A percentile compares a stretch with the other conserved stretches of the same genome.
Evolutionary conservation across 1,140 invertebrate genomes (phyloP).

Genomic region (Ladona fulva): DNA sequence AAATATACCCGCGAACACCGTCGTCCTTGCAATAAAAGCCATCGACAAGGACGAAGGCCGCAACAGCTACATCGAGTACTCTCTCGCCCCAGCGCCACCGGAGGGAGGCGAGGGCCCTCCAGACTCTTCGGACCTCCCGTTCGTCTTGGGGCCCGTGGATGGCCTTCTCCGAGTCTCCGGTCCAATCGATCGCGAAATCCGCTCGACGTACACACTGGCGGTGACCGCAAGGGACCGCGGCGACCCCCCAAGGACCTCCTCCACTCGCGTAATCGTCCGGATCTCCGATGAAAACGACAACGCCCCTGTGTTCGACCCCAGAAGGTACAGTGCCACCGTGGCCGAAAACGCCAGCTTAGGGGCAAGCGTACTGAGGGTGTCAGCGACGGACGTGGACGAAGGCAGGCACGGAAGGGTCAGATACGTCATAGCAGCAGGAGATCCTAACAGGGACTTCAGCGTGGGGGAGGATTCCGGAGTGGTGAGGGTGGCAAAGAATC

Average conservation of each 20-base stretch:
- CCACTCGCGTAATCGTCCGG: constrained; percentile 57
- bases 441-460: constrained; percentile 80
- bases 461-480: constrained; percentile 84
- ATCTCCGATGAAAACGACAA: constrained; percentile 93
- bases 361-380: constrained; percentile 80
- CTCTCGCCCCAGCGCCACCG: constrained; percentile 37
- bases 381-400: constrained; percentile 85
- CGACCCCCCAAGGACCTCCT: constrained; percentile 65
- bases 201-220: constrained; percentile 67
- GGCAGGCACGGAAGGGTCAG: constrained; percentile 78
- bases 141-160: constrained; percentile 78
- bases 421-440: constrained; percentile 80
- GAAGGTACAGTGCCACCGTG: constrained; percentile 76
- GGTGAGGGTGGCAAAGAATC: constrained; percentile 77
- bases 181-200: constrained; percentile 72
- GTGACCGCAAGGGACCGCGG: constrained; percentile 83
- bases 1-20: constrained; percentile 79
- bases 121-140: constrained; percentile 46
- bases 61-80: constrained; percentile 89
- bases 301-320: constrained; percentile 79
- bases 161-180: constrained; percentile 74
- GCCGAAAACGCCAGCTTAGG: constrained; percentile 91
- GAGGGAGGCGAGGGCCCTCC: constrained; percentile 31
- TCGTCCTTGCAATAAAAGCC: constrained; percentile 84
- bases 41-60: constrained; percentile 85